Evolutionary conservation across 2,888 invertebrate species (phyloP), one percentile per base, ranked within the genome.

Genomic region (Mesorhabditis belari): DNA sequence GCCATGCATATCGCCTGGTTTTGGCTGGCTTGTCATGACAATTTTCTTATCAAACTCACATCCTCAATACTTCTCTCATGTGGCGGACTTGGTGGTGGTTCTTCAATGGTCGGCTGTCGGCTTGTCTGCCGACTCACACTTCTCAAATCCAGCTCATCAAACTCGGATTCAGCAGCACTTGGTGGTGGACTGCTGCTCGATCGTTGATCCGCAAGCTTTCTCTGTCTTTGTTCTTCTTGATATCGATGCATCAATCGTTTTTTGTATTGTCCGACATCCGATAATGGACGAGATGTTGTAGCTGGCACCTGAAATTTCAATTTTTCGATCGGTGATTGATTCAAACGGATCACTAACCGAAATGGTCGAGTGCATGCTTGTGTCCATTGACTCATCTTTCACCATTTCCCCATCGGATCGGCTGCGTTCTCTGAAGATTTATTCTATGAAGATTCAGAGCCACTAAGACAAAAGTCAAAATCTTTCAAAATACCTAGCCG

Each of bases 391-490:
- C 51, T 74, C 74, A 23, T 67, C 66, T 21, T 63, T 66, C 21
- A 73, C 65, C 75, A 77, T 76, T 57, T 80, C 80, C 23, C 74
- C 72, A 53, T 80, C 80, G 5, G 78, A 79, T 17, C 78, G 71
- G 50, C 75, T 75, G 12, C 80, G 69, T 53, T 77, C 80, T 53
- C 76, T 67, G 54, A 21, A 35, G 44, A 35, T 35, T 9, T 9
- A 35, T 35, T 1, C 12, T 24, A n/a, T n/a, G n/a, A n/a, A n/a
- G n/a, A n/a, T n/a, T n/a, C n/a, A n/a, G n/a, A n/a, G n/a, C n/a
- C n/a, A n/a, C n/a, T n/a, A n/a, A n/a, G n/a, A n/a, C n/a, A n/a
- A n/a, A n/a, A n/a, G 27, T 17, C 21, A 21, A 35, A 17, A n/a
- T 63, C 35, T 21, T 49, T 19, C 19, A 12, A 28, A 4, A 4